These are phyloP conservation scores for Malacoctenus gilli DNA, from an alignment of 2,797 vertebrate genomes.

Conservation along the genomic window DNA sequence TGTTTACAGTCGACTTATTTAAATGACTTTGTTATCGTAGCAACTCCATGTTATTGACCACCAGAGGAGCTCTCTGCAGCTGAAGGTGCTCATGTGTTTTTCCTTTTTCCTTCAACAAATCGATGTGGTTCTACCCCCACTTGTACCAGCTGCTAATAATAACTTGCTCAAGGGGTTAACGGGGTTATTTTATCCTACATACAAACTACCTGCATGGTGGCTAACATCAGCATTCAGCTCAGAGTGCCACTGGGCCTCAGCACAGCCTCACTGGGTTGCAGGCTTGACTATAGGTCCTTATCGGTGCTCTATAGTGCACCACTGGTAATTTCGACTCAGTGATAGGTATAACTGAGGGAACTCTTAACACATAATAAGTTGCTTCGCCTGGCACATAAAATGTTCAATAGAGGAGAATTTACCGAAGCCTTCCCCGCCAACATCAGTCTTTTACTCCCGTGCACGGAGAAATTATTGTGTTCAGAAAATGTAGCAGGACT, in stretches of 20 bases:
- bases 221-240: constrained; percentile 1
- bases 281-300: not conserved
- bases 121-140: too few relatives aligned
- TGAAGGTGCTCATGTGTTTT: too few relatives aligned
- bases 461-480: too few relatives aligned
- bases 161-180: not conserved
- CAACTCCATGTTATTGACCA: too few relatives aligned
- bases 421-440: not conserved
- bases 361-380: not conserved
- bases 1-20: not conserved
- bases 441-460: too few relatives aligned
- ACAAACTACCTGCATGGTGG: not conserved
- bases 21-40: too few relatives aligned
- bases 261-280: not conserved
- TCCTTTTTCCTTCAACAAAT: too few relatives aligned
- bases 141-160: too few relatives aligned
- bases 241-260: not conserved
- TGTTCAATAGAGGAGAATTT: not conserved
- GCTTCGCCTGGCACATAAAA: not conserved
- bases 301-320: not conserved
- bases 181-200: not conserved
- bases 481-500: too few relatives aligned
- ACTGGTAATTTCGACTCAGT: not conserved
- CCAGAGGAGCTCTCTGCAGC: too few relatives aligned
- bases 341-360: not conserved